Conservation (phyloP, 92 coral and sea anemone genomes). For the Muricea muricata region DNA sequence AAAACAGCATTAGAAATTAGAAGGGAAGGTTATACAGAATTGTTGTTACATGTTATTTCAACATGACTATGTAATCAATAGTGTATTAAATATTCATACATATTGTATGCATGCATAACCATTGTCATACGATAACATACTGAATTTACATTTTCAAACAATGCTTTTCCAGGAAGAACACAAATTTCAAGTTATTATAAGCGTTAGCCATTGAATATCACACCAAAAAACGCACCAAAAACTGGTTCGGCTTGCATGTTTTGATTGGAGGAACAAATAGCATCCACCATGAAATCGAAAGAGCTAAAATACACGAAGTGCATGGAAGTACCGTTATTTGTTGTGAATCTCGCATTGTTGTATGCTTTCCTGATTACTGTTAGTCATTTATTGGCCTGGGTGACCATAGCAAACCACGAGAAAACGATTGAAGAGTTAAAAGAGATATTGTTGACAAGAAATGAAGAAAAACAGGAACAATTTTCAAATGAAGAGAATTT, state of each 20-base stretch:
- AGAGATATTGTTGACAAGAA: neutral
- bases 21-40: neutral
- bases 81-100: conserved; percentile 5
- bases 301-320: neutral
- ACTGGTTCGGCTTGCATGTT: neutral
- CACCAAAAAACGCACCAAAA: neutral
- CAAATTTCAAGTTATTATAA: neutral
- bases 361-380: conserved; percentile 5
- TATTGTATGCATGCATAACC: conserved; percentile 2
- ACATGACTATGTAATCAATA: neutral
- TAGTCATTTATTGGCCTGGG: conserved; percentile 13
- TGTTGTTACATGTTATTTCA: neutral
- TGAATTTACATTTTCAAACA: neutral
- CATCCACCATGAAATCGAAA: conserved; percentile 4
- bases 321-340: neutral
- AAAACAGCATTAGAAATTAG: too few relatives aligned
- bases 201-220: neutral
- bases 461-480: neutral
- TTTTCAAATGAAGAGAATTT: neutral
- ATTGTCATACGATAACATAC: neutral
- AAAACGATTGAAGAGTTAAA: neutral
- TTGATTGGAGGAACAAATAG: neutral
- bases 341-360: neutral
- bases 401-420: neutral
- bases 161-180: conserved; percentile 13